Conservation (phyloP, 2,888 invertebrate species). For the Tineola bisselliella region DNA sequence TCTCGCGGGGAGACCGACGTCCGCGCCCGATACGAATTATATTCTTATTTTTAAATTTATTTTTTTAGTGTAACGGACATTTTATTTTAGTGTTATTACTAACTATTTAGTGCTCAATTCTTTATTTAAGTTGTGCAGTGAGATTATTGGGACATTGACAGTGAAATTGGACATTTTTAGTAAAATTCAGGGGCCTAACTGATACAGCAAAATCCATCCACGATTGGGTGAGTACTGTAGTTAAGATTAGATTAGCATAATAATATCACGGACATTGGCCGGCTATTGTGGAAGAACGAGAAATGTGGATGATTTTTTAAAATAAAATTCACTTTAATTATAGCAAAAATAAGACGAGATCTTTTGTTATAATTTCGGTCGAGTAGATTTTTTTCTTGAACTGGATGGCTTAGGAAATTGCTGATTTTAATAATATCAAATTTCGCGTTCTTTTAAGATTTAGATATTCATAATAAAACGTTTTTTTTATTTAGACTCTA, state of each 20-base stretch:
- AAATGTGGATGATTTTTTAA: neutral
- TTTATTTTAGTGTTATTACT: neutral
- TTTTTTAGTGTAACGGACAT: conserved; percentile 26
- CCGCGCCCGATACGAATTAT: conserved; percentile 21
- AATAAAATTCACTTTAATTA: too few species aligned
- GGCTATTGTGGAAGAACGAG: neutral
- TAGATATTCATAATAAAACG: too few species aligned
- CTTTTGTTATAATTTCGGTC: too few species aligned
- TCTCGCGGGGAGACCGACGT: conserved; percentile 26
- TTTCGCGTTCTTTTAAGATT: too few species aligned
- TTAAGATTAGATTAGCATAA: conserved; percentile 50
- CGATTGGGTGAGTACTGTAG: conserved; percentile 65
- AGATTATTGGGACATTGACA: conserved; percentile 29
- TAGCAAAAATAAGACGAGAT: too few species aligned
- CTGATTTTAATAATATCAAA: too few species aligned
- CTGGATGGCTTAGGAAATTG: too few species aligned
- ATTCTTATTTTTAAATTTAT: conserved; percentile 23
- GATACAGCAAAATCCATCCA: conserved; percentile 63
- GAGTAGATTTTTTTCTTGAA: too few species aligned
- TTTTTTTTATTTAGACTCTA: too few species aligned
- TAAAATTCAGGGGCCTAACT: conserved; percentile 35
- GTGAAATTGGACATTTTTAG: conserved; percentile 45
- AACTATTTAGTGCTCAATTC: conserved; percentile 33
- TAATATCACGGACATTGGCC: neutral
- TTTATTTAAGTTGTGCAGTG: conserved; percentile 40